Percentiles rank a stretch among this genome's conserved stretches.
Conservation (phyloP, 2,113 vertebrate genomes). For the Heloderma charlesbogerti region DNA sequence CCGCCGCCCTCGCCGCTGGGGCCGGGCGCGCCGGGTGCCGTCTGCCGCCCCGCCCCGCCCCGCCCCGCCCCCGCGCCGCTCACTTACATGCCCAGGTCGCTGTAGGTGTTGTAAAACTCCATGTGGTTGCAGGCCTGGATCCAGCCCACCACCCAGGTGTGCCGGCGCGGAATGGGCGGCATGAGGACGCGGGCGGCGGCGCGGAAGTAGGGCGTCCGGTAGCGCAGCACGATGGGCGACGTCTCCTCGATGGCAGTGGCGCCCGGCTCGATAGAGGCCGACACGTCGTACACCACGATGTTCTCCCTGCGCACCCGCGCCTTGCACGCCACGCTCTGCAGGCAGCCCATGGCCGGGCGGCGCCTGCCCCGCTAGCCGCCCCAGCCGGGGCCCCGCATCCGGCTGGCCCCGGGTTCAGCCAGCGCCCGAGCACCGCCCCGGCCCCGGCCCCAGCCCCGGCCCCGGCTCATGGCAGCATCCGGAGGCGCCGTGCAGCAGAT, state of each 20-base stretch:
- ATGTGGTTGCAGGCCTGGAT: constrained; percentile 99
- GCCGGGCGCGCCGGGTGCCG: neutral
- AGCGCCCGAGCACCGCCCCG: constrained; percentile 16
- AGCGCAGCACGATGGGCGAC: constrained; percentile 96
- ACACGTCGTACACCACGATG: constrained; percentile 94
- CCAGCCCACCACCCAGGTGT: constrained; percentile 98
- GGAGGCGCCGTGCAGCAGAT: neutral
- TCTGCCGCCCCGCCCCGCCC: neutral
- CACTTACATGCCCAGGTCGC: constrained; percentile 92
- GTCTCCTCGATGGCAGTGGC: constrained; percentile 95
- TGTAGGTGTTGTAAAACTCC: constrained; percentile 98
- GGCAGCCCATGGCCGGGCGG: constrained; percentile 87
- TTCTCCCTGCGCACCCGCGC: constrained; percentile 93
- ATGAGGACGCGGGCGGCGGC: constrained; percentile 90
- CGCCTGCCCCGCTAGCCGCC: constrained; percentile 57
- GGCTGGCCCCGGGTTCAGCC: constrained; percentile 56
- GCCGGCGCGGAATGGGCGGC: constrained; percentile 92
- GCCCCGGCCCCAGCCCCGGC: neutral
- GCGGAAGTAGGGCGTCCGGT: constrained; percentile 98
- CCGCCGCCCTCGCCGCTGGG: neutral
- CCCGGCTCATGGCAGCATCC: constrained; percentile 1
- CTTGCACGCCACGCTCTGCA: constrained; percentile 96
- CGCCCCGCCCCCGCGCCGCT: neutral
- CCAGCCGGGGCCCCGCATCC: constrained; percentile 48
- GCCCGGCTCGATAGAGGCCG: constrained; percentile 93